phyloP scores from a whole-genome alignment of 1,140 invertebrate species.

The Brachionus koreanus region DNA sequence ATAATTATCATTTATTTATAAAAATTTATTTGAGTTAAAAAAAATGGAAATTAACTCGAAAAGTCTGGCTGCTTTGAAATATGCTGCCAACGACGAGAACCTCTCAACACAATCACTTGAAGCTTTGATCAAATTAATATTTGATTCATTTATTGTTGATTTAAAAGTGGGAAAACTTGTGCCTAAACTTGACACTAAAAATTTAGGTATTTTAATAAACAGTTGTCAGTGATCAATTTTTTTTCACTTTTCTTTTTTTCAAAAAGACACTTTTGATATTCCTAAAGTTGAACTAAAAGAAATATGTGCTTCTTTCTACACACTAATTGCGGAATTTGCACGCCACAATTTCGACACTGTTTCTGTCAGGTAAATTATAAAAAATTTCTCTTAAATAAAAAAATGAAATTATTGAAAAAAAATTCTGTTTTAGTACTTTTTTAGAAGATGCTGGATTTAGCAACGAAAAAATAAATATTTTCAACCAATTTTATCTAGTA shows the following conservation, averaged over 20 bases:
- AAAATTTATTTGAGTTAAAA: neutral
- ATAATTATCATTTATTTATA: neutral
- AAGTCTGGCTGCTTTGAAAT: neutral
- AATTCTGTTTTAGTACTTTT: neutral
- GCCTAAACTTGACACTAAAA: constrained; percentile 8
- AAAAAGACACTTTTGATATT: neutral
- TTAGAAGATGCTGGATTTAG: constrained; percentile 3
- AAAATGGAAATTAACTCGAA: constrained; percentile 14
- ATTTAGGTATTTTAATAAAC: neutral
- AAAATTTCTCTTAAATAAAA: neutral
- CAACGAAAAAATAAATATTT: constrained; percentile 10
- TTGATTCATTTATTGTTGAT: constrained; percentile 4
- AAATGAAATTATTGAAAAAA: neutral
- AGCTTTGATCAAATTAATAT: neutral
- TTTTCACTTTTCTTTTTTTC: too few relatives aligned
- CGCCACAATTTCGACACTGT: constrained; percentile 4
- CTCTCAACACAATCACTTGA: neutral
- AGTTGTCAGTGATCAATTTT: neutral
- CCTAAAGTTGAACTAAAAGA: constrained; percentile 9
- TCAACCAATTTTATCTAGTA: neutral
- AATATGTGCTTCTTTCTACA: constrained; percentile 1
- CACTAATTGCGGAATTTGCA: neutral
- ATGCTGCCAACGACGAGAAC: neutral
- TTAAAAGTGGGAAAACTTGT: neutral
- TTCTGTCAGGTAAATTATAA: neutral